Base-by-base conservation (phyloP, 1,140 invertebrate species). In the Drosophila ambigua region DNA sequence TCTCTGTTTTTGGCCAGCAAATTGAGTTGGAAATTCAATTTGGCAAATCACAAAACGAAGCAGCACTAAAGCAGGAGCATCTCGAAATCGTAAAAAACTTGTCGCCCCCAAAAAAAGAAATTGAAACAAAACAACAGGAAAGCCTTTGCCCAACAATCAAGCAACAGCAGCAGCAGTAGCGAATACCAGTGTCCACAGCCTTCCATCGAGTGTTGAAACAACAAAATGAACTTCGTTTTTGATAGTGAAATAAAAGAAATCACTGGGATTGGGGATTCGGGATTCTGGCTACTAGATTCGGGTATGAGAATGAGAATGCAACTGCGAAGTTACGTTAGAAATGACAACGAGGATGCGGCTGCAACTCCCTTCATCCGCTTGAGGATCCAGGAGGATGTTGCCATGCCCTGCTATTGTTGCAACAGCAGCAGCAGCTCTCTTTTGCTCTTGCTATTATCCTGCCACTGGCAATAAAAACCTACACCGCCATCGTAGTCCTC, bases 21-120 rank as follows among this genome's bases (percentile, higher is more conserved):
- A 85, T 85, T 85, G 81, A 85, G 81, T 87, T 75, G 78, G 74
- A 87, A 71, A 87, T 87, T 87, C 66, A 87, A 87, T 87, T 87
- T 88, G 78, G 60, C 59, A 69, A 87, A 82, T 88, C 78, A 87
- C 57, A 81, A 72, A 46, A 54, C 7, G 66, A 87, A 79, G 53
- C 41, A 79, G 49, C 57, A 57, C 50, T 64, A 31, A 55, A 52
- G 9, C 35, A 46, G 23, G 16, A 41, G 71, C 8, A 28, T 53
- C n/a, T 62, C 63, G 58, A 39, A 44, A 49, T 53, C 24, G 52
- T 50, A 62, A 61, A 82, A 57, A 72, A 72, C 15, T 61, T 39
- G 61, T 49, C 9, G 52, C 41, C 31, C 31, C 35, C 15, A 51
- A 66, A 50, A 54, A 69, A 46, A 54, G 46, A n/a, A 43, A 58